A percentile compares a stretch with the other conserved stretches of the same genome.
Evolutionary conservation across 35 echinoderm and acorn worm species (phyloP).

Genomic region (Apostichopus californicus): DNA sequence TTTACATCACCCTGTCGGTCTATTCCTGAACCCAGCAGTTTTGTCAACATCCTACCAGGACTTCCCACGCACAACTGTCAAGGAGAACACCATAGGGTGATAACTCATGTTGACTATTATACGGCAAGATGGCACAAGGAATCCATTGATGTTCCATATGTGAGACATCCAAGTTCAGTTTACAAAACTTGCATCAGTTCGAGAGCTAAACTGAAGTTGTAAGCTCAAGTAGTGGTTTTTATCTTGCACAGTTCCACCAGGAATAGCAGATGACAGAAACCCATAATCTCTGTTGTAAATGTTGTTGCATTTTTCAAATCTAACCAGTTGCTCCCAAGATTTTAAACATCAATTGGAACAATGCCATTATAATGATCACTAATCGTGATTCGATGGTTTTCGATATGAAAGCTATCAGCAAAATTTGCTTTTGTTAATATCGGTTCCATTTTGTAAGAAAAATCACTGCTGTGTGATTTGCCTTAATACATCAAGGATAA

Average conservation of each 20-base stretch:
- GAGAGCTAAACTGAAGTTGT: not conserved
- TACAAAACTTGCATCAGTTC: not conserved
- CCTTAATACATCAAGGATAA: too few relatives aligned
- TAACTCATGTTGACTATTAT: not conserved
- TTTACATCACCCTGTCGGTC: not conserved
- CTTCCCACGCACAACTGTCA: not conserved
- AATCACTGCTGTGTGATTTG: too few relatives aligned
- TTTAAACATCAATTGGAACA: too few relatives aligned
- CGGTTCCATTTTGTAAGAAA: too few relatives aligned
- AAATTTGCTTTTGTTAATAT: too few relatives aligned
- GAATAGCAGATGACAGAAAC: too few relatives aligned
- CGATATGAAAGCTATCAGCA: too few relatives aligned
- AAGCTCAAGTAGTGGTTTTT: not conserved
- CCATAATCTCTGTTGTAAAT: too few relatives aligned
- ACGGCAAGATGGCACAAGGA: not conserved
- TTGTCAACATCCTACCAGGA: not conserved
- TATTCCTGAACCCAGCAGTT: not conserved
- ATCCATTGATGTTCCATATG: not conserved
- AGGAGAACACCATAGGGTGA: not conserved
- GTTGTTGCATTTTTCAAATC: too few relatives aligned
- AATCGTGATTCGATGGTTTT: too few relatives aligned
- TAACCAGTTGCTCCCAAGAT: too few relatives aligned
- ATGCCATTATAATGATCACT: too few relatives aligned
- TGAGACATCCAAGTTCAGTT: not conserved
- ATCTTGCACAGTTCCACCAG: not conserved